These are phyloP conservation scores for Margaritifera margaritifera DNA, from an alignment of 2,888 invertebrate species.

Conservation along the genomic window DNA sequence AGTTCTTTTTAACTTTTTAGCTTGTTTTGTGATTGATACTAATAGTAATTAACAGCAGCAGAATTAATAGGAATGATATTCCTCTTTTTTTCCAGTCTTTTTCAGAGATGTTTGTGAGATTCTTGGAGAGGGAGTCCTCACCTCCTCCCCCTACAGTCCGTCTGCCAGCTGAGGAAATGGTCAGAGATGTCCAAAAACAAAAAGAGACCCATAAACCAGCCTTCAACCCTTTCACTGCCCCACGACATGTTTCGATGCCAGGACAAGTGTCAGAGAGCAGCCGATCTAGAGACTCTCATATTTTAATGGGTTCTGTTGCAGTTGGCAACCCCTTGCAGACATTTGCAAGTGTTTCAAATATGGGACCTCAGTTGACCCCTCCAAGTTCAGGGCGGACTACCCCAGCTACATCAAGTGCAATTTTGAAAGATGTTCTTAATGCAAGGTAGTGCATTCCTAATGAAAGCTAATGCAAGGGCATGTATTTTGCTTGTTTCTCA, in stretches of 20 bases:
- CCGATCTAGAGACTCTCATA: slow-evolving; percentile 33
- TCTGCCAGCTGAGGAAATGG: slow-evolving; percentile 72
- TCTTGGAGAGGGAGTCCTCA: slow-evolving; percentile 87
- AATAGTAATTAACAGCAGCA: not conserved
- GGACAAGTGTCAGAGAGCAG: slow-evolving; percentile 17
- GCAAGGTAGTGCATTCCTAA: slow-evolving; percentile 32
- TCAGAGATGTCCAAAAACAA: slow-evolving; percentile 58
- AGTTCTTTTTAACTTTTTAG: too few species aligned
- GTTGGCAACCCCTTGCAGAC: slow-evolving; percentile 50
- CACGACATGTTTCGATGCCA: slow-evolving; percentile 64
- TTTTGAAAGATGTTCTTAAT: slow-evolving; percentile 63
- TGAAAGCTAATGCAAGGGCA: too few species aligned
- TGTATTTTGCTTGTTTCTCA: too few species aligned
- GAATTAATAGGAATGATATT: not conserved
- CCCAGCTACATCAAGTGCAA: slow-evolving; percentile 56
- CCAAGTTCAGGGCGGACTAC: slow-evolving; percentile 50
- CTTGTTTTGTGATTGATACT: not conserved
- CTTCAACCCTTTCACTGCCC: slow-evolving; percentile 70
- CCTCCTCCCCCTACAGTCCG: slow-evolving; percentile 75
- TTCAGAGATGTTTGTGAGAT: slow-evolving; percentile 83
- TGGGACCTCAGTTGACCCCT: slow-evolving; percentile 25
- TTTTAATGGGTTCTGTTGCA: slow-evolving; percentile 54
- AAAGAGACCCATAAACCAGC: slow-evolving; percentile 50
- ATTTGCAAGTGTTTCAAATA: slow-evolving; percentile 42
- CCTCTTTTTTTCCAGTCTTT: slow-evolving; percentile 75